phyloP scores from a whole-genome alignment of 2,888 invertebrate genomes.

The Druceiella hillmani region DNA sequence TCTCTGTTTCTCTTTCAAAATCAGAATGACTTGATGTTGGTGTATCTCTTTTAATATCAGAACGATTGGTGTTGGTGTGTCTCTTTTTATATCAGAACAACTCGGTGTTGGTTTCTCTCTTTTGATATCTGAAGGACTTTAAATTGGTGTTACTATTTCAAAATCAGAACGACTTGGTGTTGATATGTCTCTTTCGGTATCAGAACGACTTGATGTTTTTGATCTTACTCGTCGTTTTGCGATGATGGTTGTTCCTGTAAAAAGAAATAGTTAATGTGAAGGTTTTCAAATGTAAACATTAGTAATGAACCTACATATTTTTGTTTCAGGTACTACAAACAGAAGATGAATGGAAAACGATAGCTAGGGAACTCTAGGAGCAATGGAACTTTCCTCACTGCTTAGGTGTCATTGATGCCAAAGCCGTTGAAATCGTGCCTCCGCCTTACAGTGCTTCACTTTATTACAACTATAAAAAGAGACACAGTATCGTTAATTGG shows the following conservation, averaged over 20 bases:
- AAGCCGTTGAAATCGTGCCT: too few relatives aligned
- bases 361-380: slow-evolving; percentile 1
- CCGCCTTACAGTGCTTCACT: too few relatives aligned
- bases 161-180: slow-evolving; percentile 5
- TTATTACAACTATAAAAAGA: too few relatives aligned
- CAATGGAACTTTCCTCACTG: slow-evolving; percentile 2
- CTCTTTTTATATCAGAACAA: slow-evolving; percentile 5
- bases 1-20: slow-evolving; percentile 5
- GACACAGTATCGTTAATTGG: too few relatives aligned
- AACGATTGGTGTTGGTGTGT: slow-evolving; percentile 7
- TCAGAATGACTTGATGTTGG: slow-evolving; percentile 4
- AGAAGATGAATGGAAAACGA: slow-evolving; percentile 1
- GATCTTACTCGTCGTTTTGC: slow-evolving; percentile 2
- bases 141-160: slow-evolving; percentile 1
- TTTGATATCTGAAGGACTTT: slow-evolving; percentile 3
- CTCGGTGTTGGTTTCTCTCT: slow-evolving; percentile 5
- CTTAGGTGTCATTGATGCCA: too few relatives aligned
- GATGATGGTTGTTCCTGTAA: slow-evolving; percentile 4
- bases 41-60: slow-evolving; percentile 6
- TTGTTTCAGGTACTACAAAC: slow-evolving; percentile 1
- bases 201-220: background rate
- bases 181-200: slow-evolving; percentile 3
- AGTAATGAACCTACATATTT: background rate
- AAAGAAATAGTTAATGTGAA: too few relatives aligned
- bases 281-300: too few relatives aligned